Conservation (phyloP, 2,113 vertebrate species). For the Oncorhynchus gorbuscha region DNA sequence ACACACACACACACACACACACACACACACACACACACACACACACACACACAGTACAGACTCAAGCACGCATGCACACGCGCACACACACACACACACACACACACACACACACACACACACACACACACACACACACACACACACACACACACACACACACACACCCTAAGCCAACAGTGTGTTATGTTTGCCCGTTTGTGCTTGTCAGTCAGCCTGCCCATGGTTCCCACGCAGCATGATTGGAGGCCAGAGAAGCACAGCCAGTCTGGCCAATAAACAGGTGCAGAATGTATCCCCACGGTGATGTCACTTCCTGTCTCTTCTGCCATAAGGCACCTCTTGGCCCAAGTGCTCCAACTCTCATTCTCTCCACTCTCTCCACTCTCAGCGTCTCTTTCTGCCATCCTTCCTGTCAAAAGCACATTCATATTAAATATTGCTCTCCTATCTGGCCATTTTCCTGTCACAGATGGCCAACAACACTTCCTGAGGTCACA, state of each 20-base stretch:
- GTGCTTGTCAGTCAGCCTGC: conserved; percentile 53
- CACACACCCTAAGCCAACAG: not conserved
- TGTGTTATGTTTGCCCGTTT: conserved; percentile 51
- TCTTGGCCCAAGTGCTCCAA: not conserved
- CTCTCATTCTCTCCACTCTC: conserved; percentile 10
- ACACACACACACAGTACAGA: no score
- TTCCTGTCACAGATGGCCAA: not conserved
- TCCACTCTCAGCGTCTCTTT: not conserved
- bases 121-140: not conserved
- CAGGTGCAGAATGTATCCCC: conserved; percentile 20
- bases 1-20: conserved; percentile 14
- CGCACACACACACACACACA: no score
- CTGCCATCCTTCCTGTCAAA: not conserved
- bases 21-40: not conserved
- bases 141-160: not conserved
- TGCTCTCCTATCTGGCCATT: not conserved
- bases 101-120: no score
- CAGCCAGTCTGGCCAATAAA: conserved; percentile 18
- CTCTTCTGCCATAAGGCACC: no score
- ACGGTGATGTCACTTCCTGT: conserved; percentile 43
- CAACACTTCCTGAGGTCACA: not conserved
- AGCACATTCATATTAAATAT: no score
- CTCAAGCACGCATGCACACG: no score
- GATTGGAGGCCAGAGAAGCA: conserved; percentile 17
- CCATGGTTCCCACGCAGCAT: conserved; percentile 33